Percentiles rank a stretch among this genome's conserved stretches.
Evolutionary conservation across 2,113 vertebrate genomes (phyloP).

Genomic region (Microcebus murinus): DNA sequence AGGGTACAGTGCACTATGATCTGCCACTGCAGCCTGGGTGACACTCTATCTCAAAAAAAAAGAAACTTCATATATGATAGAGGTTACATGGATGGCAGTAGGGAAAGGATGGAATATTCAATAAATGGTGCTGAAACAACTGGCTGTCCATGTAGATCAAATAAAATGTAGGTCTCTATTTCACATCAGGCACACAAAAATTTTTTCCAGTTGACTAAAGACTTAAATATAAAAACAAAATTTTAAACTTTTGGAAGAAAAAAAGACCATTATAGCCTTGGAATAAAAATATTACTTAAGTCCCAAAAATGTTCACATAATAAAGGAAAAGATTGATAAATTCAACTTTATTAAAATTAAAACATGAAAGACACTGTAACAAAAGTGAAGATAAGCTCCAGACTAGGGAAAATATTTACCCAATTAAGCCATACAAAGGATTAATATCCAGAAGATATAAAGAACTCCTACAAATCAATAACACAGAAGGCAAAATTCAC

Average conservation of each 20-base stretch:
- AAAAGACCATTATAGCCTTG: neutral
- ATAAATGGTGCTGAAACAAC: neutral
- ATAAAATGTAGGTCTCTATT: neutral
- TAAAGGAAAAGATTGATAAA: neutral
- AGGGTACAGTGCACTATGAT: too few species aligned
- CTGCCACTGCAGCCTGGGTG: too few species aligned
- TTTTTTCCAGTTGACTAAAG: neutral
- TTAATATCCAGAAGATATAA: neutral
- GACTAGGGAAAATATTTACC: neutral
- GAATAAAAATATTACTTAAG: conserved; percentile 16
- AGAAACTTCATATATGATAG: neutral
- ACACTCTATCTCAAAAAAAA: too few species aligned
- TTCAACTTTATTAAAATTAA: neutral
- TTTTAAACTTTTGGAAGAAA: neutral
- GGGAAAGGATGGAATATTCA: neutral
- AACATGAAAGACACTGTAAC: neutral
- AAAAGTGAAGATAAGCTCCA: conserved; percentile 6
- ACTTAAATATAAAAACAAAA: neutral
- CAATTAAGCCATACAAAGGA: neutral
- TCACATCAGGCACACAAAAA: neutral
- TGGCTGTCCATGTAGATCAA: neutral
- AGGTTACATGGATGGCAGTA: neutral
- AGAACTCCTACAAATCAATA: neutral
- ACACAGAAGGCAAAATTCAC: neutral
- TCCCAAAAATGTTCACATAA: neutral